These are phyloP conservation scores for Polyploca ridens DNA, from an alignment of 2,888 invertebrate genomes.

Conservation along the genomic window DNA sequence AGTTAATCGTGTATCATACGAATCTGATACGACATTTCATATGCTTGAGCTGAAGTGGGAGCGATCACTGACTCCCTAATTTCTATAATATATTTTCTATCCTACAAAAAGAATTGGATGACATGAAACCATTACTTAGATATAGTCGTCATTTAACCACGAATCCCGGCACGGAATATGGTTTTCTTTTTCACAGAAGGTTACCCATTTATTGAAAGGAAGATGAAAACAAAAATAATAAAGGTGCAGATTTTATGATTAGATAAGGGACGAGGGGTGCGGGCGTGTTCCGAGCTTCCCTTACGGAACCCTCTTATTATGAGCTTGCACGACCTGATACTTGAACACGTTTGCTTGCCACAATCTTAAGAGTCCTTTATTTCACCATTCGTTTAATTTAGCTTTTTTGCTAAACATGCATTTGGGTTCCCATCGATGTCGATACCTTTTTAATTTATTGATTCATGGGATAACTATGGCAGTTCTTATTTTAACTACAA, in stretches of 20 bases:
- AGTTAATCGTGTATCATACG: no score
- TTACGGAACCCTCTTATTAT: constrained; percentile 73
- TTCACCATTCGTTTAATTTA: constrained; percentile 59
- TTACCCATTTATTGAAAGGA: constrained; percentile 19
- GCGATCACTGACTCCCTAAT: no score
- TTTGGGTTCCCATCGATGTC: constrained; percentile 2
- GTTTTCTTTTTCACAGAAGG: not conserved
- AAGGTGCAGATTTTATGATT: constrained; percentile 54
- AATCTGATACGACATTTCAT: no score
- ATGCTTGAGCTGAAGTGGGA: no score
- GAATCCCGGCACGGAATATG: not conserved
- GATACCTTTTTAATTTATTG: not conserved
- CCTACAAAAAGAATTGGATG: not conserved
- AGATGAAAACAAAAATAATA: constrained; percentile 34
- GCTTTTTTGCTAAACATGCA: constrained; percentile 40
- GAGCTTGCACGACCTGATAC: constrained; percentile 72
- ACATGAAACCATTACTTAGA: not conserved
- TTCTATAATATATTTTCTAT: not conserved
- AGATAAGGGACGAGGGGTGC: constrained; percentile 61
- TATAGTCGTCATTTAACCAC: no score
- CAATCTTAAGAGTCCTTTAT: constrained; percentile 71
- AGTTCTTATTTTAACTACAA: no score
- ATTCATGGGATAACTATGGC: no score
- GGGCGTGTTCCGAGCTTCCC: constrained; percentile 49
- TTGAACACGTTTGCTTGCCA: constrained; percentile 80